Evolutionary conservation across 2,797 vertebrate species (phyloP), one percentile per base, ranked within the genome.

Genomic region (Sebastolobus altivelis): DNA sequence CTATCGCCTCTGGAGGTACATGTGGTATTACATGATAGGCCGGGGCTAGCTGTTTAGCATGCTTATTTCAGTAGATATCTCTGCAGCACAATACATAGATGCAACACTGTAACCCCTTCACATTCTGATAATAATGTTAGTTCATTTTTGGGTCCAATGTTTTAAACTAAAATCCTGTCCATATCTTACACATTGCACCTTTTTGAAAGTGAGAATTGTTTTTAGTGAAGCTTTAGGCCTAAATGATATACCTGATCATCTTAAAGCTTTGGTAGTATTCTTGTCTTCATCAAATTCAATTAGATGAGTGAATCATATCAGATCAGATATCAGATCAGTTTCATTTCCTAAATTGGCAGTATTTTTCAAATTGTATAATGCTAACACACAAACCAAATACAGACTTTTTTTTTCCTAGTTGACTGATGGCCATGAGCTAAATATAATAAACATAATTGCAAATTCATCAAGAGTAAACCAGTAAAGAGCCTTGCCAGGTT

Each of bases 271-370:
- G 6, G 12, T 8, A 58, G 4, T 12, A 72, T 29, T 22, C n/a
- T 29, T 27, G 29, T 59, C 12, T 58, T 4, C 40, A 35, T 75
- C 55, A 35, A 65, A 49, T 16, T 1, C 18, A 46, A 61, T 40
- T 35, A 60, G 14, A 58, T 68, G 20, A 38, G 29, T 18, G 22
- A 65, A 61, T 22, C 20, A 18, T 33, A 46, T 70, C 35, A 59
- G 46, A 68, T 29, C 14, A 56, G 25, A 25, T 25, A 54, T 38
- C 10, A 18, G 6, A 25, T 25, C 25, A 11, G 11, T 59, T 63
- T 68, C 4, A 71, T 59, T 82, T 78, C 22, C 35, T 62, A 54
- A 49, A 22, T 16, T 72, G 37, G 7, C 52, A 40, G 12, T 25
- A 13, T 40, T 70, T 62, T 27, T 59, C 4, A 40, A 68, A 56